Conservation (phyloP, 2,113 vertebrate species). For the Lepus americanus region DNA sequence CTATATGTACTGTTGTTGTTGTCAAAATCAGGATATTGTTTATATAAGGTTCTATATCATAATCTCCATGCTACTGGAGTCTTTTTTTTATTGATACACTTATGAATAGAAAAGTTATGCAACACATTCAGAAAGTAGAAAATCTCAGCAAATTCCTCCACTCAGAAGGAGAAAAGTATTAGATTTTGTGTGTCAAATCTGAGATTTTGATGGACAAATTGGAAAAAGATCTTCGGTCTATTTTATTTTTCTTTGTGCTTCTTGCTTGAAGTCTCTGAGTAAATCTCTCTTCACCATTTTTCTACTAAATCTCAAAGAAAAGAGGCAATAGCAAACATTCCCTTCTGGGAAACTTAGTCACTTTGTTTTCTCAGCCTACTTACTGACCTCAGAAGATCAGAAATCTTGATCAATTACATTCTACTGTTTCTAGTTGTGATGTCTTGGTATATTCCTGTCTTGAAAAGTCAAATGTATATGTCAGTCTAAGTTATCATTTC, state of each 20-base stretch:
- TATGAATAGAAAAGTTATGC: not conserved
- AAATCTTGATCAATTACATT: not conserved
- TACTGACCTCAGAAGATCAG: not conserved
- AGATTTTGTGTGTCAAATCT: not conserved
- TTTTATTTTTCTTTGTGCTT: not conserved
- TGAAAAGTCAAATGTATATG: not conserved
- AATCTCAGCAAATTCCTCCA: not conserved
- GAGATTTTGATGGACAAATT: not conserved
- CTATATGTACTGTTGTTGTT: not conserved
- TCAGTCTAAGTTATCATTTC: not conserved
- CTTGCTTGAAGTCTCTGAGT: not conserved
- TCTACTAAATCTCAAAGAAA: not conserved
- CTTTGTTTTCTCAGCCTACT: not conserved
- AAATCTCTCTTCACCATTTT: not conserved
- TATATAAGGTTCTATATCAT: not conserved
- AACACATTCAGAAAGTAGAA: not conserved
- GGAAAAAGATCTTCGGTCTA: not conserved
- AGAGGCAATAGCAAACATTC: not conserved
- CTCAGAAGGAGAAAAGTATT: not conserved
- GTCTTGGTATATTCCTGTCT: not conserved
- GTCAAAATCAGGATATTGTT: not conserved
- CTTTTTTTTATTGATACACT: not conserved
- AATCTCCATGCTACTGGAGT: not conserved
- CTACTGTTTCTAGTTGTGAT: not conserved
- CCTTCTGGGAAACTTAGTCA: not conserved